A percentile compares a stretch with the other conserved stretches of the same genome.
Evolutionary conservation across 2,888 invertebrate species (phyloP).

Genomic region (Heliothis peltigera): DNA sequence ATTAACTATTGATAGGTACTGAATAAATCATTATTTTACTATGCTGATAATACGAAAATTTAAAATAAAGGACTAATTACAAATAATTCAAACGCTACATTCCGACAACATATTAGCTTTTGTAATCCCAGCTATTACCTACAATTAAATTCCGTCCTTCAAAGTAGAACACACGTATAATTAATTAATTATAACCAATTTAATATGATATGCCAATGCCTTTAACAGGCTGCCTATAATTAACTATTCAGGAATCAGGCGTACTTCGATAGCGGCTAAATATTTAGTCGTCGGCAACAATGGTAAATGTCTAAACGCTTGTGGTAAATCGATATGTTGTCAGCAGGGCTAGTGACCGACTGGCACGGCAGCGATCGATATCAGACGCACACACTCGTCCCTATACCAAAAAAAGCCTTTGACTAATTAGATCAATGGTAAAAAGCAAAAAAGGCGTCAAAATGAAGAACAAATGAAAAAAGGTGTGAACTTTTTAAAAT

Average conservation of each 20-base stretch:
- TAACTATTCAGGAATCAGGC: slow-evolving; percentile 29
- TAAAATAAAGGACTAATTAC: not conserved
- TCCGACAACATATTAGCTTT: not conserved
- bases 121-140: slow-evolving; percentile 12
- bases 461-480: not conserved
- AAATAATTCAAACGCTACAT: not conserved
- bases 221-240: not conserved
- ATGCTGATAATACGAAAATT: too few species aligned
- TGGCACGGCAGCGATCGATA: slow-evolving; percentile 69
- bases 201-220: too few species aligned
- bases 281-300: slow-evolving; percentile 53
- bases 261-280: slow-evolving; percentile 24
- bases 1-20: too few species aligned
- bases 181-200: too few species aligned
- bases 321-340: slow-evolving; percentile 75
- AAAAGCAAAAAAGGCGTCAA: not conserved
- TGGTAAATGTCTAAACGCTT: slow-evolving; percentile 63
- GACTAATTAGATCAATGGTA: slow-evolving; percentile 3
- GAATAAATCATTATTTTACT: too few species aligned
- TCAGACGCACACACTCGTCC: slow-evolving; percentile 41
- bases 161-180: not conserved
- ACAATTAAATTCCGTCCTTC: slow-evolving; percentile 26
- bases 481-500: not conserved
- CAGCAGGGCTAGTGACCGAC: slow-evolving; percentile 73
- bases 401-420: slow-evolving; percentile 17